Evolutionary conservation across 2,797 vertebrate genomes (phyloP), one percentile per base, ranked within the genome.

Genomic region (Acrocephalus scirpaceus): DNA sequence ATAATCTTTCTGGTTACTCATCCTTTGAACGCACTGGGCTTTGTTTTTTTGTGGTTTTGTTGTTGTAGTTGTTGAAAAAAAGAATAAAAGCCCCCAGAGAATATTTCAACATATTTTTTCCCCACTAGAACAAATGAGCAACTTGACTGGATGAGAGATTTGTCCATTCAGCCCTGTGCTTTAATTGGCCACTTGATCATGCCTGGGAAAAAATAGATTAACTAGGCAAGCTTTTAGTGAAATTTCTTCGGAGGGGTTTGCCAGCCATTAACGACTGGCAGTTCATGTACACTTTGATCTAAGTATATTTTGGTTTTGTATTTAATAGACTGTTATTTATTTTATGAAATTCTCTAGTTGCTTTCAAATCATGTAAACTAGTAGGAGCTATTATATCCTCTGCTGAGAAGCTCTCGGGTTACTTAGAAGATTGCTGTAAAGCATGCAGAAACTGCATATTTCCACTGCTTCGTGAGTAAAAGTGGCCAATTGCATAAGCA

Each of bases 211-310:
- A 92, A 75, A 4, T 0, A 60, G 23, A 38, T 60, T 34, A 72
- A 53, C 27, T 64, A 57, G 42, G 22, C n/a, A 79, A 86, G 38
- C 54, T 92, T 86, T 88, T 56, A 88, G 58, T 57, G 56, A 45
- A 45, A 82, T 61, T 86, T 82, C 54, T 50, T 90, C 34, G 26
- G 58, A n/a, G 58, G 13, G 3, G 1, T 72, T 47, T 72, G 72
- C 18, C 26, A 83, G 34, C 51, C 5, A 1, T 69, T 69, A 69
- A 54, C 25, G 42, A 38, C 23, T 65, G 42, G 47, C 36, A 44
- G 20, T 56, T 85, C 42, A 14, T 10, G 6, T 57, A 14, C 30
- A 62, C 53, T 70, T 70, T 75, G 71, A 71, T 48, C 12, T 67
- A 62, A 77, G 44, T 23, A 3, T 77, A 44, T 78, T 81, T 92